These are phyloP conservation scores for Odontophorus gujanensis DNA, from an alignment of 2,113 vertebrate species.

Conservation along the genomic window DNA sequence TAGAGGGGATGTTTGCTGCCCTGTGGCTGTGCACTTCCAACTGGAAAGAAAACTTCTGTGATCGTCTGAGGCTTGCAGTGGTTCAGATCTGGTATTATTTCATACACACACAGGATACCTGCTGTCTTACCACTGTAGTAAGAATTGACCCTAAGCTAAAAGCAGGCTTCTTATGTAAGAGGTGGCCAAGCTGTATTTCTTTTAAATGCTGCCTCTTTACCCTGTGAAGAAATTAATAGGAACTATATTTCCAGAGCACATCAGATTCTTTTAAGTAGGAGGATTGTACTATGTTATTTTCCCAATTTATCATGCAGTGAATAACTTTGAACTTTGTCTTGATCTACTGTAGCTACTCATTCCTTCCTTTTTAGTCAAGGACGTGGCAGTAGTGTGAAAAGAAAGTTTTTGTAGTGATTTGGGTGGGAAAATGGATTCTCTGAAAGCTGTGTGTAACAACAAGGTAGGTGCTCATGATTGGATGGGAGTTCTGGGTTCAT, in stretches of 20 bases:
- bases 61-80: neutral
- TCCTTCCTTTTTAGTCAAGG: neutral
- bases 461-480: neutral
- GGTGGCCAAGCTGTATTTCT: neutral
- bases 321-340: neutral
- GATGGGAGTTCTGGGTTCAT: neutral
- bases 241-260: neutral
- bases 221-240: neutral
- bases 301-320: neutral
- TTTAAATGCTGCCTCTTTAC: neutral
- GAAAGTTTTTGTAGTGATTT: neutral
- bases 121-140: neutral
- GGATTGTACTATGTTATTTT: neutral
- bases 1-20: neutral
- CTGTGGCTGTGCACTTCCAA: neutral
- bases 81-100: neutral
- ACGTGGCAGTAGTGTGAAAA: neutral
- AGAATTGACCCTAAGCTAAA: neutral
- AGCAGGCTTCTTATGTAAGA: neutral
- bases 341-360: neutral
- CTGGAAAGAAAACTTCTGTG: neutral
- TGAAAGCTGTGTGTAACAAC: neutral
- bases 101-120: neutral
- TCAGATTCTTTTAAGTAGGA: neutral
- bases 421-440: neutral